Conservation (phyloP, 2,797 vertebrate species). For the Gallirallus australis region DNA sequence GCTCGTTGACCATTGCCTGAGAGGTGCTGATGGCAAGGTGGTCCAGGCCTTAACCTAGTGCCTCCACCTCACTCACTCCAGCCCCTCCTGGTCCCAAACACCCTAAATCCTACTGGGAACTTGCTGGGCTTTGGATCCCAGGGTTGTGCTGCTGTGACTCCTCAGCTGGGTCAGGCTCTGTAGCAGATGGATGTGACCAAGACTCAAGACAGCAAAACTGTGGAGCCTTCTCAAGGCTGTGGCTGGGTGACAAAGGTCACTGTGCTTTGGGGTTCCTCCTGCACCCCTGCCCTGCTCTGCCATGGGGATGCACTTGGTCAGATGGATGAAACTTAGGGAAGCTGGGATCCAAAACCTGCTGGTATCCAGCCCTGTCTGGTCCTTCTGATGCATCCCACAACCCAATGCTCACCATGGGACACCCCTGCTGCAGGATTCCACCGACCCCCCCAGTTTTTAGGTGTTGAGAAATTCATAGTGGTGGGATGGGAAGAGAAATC, state of each 20-base stretch:
- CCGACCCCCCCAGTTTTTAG: fast-evolving
- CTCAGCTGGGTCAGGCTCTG: not conserved
- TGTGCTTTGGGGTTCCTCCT: not conserved
- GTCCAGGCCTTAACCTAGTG: not conserved
- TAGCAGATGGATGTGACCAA: not conserved
- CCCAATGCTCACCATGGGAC: fast-evolving
- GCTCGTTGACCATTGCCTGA: fast-evolving
- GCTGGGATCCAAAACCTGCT: not conserved
- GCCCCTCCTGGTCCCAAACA: not conserved
- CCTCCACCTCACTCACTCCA: not conserved
- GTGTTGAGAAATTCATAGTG: not conserved
- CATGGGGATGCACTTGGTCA: fast-evolving
- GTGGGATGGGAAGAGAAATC: not conserved
- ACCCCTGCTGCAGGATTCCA: not conserved
- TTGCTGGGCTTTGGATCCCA: fast-evolving
- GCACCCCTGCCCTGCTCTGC: not conserved
- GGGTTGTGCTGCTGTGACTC: fast-evolving
- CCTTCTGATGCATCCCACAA: not conserved
- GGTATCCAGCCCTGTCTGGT: fast-evolving
- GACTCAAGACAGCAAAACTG: not conserved
- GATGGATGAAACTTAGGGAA: not conserved
- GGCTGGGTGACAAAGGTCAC: not conserved
- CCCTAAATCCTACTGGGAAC: not conserved
- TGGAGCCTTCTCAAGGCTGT: not conserved
- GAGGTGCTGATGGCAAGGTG: not conserved